Percentiles rank a stretch among this genome's conserved stretches.
Evolutionary conservation across 1,140 invertebrate species (phyloP).

Genomic region (Cotesia vestalis): DNA sequence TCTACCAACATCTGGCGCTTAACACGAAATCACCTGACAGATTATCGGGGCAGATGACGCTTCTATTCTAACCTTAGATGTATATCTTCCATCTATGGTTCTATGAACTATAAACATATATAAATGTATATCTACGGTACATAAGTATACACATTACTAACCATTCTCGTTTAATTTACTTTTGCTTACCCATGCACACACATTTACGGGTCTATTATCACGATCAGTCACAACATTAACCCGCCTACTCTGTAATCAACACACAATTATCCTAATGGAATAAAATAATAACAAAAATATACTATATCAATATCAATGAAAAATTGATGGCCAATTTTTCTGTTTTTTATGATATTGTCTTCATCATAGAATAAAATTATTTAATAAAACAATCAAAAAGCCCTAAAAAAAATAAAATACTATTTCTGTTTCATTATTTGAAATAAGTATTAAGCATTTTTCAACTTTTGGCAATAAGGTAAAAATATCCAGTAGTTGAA

Average conservation of each 20-base stretch:
- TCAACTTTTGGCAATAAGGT: no score
- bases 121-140: no score
- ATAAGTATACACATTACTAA: no score
- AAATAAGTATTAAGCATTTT: no score
- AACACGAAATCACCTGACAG: slow-evolving; percentile 7
- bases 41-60: slow-evolving; percentile 51
- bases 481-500: no score
- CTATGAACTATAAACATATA: neutral
- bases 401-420: no score
- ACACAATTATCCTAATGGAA: slow-evolving; percentile 34
- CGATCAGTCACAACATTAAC: neutral
- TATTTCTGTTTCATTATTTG: no score
- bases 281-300: slow-evolving; percentile 15
- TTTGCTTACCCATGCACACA: neutral
- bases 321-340: no score
- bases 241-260: neutral
- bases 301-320: neutral
- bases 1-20: slow-evolving; percentile 22
- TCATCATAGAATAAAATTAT: no score
- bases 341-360: no score
- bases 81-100: slow-evolving; percentile 4
- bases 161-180: neutral
- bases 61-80: slow-evolving; percentile 9
- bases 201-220: neutral
- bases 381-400: no score